These are phyloP conservation scores for Ia io DNA, from an alignment of 2,113 vertebrate genomes.

Conservation along the genomic window DNA sequence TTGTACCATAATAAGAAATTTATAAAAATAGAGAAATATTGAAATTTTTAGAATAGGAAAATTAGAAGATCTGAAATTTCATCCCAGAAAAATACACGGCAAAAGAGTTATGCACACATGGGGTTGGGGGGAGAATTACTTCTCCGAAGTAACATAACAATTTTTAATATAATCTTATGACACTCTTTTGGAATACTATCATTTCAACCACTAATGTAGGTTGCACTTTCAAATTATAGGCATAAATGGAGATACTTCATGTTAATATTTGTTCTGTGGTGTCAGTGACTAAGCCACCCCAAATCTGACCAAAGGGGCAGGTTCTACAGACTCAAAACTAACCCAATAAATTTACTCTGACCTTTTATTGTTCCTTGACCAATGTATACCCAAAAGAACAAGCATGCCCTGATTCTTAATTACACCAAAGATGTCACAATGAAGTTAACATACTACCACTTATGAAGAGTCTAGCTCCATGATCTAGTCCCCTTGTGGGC, in stretches of 20 bases:
- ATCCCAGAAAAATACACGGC: neutral
- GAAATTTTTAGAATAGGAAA: neutral
- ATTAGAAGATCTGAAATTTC: neutral
- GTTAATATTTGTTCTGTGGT: neutral
- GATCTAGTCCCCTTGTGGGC: neutral
- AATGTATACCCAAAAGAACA: constrained; percentile 1
- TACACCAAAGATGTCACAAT: neutral
- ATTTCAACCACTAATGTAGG: neutral
- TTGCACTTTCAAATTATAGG: constrained; percentile 32
- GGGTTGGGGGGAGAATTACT: neutral
- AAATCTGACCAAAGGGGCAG: neutral
- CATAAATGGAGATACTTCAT: constrained; percentile 10
- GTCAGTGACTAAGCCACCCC: neutral
- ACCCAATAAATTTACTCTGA: neutral
- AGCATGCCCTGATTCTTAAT: constrained; percentile 32
- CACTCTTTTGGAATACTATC: constrained; percentile 26
- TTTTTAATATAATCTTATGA: neutral
- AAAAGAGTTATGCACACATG: neutral
- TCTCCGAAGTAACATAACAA: constrained; percentile 6
- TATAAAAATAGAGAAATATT: neutral
- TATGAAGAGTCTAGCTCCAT: constrained; percentile 20
- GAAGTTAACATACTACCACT: constrained; percentile 8
- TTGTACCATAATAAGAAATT: neutral
- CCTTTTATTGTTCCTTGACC: neutral
- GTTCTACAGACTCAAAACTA: constrained; percentile 18